Conservation (phyloP, 2,797 vertebrate species). For the Salmo trutta region DNA sequence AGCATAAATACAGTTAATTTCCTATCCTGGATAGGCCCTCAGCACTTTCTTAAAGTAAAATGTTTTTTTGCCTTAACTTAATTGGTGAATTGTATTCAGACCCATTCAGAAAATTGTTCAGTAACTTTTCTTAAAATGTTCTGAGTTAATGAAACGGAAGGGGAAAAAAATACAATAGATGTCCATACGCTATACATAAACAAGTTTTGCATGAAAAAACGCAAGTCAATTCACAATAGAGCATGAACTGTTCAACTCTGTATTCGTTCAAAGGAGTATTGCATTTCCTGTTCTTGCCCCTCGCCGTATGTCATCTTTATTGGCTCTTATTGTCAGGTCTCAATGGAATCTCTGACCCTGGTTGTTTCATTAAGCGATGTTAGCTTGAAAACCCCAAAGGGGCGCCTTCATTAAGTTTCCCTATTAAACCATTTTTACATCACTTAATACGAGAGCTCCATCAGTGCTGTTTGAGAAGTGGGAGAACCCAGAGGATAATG, state of each 20-base stretch:
- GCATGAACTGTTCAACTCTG: too few species aligned
- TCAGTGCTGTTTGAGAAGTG: conserved; percentile 14
- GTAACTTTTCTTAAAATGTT: too few species aligned
- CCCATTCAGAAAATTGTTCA: too few species aligned
- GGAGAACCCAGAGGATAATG: conserved; percentile 55
- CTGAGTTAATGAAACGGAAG: too few species aligned
- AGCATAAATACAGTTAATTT: conserved; percentile 57
- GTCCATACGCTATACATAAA: not conserved
- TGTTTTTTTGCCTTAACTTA: conserved; percentile 13
- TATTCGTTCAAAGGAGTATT: too few species aligned
- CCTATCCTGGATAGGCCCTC: not conserved
- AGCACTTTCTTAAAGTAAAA: conserved; percentile 3
- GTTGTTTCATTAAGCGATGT: conserved; percentile 63
- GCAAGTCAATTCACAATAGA: too few species aligned
- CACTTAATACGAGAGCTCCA: conserved; percentile 37
- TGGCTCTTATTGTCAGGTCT: conserved; percentile 29
- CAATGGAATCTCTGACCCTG: conserved; percentile 36
- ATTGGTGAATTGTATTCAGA: not conserved
- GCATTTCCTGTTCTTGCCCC: too few species aligned
- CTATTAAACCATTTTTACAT: conserved; percentile 62
- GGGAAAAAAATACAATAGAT: too few species aligned
- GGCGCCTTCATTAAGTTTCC: conserved; percentile 57
- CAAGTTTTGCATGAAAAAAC: not conserved
- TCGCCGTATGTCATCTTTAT: conserved; percentile 11
- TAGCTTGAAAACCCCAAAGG: conserved; percentile 44